Evolutionary conservation across 2,113 vertebrate genomes (phyloP).

Genomic region (Trachemys scripta): DNA sequence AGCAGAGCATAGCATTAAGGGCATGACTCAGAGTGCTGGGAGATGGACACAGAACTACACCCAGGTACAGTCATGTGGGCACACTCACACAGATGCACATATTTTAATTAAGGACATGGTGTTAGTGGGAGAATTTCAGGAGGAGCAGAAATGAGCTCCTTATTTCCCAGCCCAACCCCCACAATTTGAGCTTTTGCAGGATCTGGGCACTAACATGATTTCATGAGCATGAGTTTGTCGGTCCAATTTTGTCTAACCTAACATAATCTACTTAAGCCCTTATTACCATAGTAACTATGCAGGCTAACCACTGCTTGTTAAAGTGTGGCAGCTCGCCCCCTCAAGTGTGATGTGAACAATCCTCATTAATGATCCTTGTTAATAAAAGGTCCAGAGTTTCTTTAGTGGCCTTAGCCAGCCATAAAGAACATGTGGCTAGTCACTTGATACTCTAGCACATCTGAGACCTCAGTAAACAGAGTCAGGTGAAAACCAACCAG

Average conservation of each 20-base stretch:
- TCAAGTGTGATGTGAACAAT: neutral
- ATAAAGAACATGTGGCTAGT: neutral
- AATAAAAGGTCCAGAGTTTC: neutral
- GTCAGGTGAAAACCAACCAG: neutral
- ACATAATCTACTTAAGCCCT: neutral
- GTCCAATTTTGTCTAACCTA: neutral
- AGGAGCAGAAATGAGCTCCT: neutral
- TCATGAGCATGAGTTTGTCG: neutral
- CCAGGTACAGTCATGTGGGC: neutral
- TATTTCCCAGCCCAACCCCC: neutral
- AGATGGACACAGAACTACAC: neutral
- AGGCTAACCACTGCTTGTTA: neutral
- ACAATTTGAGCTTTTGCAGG: neutral
- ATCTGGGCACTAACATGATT: neutral
- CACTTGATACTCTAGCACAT: neutral
- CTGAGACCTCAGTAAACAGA: neutral
- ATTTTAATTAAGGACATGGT: neutral
- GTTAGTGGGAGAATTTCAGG: neutral
- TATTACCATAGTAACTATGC: neutral
- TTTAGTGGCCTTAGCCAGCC: neutral
- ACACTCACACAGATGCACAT: neutral
- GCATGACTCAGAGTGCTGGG: neutral
- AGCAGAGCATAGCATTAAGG: neutral
- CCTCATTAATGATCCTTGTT: neutral
- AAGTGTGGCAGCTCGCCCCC: neutral